A percentile compares a stretch with the other conserved stretches of the same genome.
phyloP scores from a whole-genome alignment of 2,888 invertebrate species.

The Tubulanus polymorphus region DNA sequence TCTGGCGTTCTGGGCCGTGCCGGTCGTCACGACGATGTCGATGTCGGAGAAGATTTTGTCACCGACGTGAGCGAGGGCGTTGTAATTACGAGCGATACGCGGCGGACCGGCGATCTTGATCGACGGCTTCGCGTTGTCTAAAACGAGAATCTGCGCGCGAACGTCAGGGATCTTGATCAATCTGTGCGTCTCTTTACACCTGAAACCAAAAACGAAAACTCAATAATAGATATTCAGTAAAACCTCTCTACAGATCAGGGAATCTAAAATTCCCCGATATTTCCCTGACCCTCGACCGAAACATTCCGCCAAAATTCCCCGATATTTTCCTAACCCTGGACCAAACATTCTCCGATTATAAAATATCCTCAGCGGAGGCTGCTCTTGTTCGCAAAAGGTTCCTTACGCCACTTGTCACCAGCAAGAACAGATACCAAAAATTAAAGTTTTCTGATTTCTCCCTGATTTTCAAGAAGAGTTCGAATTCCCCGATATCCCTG shows the following conservation, averaged over 20 bases:
- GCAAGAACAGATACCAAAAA: not conserved
- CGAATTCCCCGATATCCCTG: too few relatives aligned
- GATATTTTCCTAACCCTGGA: too few relatives aligned
- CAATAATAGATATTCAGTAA: too few relatives aligned
- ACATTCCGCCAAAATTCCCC: too few relatives aligned
- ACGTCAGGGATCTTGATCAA: slow-evolving; percentile 70
- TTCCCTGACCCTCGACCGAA: too few relatives aligned
- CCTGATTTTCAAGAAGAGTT: not conserved
- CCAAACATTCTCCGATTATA: too few relatives aligned
- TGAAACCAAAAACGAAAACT: slow-evolving; percentile 40
- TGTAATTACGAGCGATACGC: slow-evolving; percentile 79
- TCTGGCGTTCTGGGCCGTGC: slow-evolving; percentile 24
- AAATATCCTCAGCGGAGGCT: too few relatives aligned
- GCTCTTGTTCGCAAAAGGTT: too few relatives aligned
- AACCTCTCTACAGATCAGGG: too few relatives aligned
- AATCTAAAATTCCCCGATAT: too few relatives aligned
- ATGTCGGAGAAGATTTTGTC: slow-evolving; percentile 85
- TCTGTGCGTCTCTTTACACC: slow-evolving; percentile 73
- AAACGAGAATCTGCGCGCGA: slow-evolving; percentile 82
- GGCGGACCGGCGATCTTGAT: slow-evolving; percentile 75
- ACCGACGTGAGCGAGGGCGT: slow-evolving; percentile 74
- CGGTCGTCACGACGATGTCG: slow-evolving; percentile 59
- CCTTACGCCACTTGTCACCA: too few relatives aligned
- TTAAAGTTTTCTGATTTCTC: not conserved
- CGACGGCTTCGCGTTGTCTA: slow-evolving; percentile 78